A percentile compares a stretch with the other conserved stretches of the same genome.
Conservation (phyloP, 2,113 vertebrate species). For the Kobus ellipsiprymnus region DNA sequence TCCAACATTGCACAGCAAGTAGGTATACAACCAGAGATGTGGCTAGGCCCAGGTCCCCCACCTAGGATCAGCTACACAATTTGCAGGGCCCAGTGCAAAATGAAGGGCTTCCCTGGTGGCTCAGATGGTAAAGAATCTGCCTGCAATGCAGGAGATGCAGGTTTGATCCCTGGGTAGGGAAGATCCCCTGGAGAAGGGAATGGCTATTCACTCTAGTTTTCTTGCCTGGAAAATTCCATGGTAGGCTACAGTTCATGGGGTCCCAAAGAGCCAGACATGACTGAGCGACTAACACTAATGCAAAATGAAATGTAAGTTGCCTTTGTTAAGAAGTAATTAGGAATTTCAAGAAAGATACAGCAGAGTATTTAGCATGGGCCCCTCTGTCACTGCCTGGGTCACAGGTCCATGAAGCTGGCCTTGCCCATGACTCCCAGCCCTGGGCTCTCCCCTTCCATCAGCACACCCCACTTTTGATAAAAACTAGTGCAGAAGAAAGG, state of each 20-base stretch:
- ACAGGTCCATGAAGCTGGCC: rapidly evolving
- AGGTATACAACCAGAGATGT: not conserved
- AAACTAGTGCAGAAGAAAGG: not conserved
- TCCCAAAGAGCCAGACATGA: not conserved
- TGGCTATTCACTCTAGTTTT: not conserved
- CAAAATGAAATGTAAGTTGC: not conserved
- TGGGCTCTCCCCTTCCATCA: not conserved
- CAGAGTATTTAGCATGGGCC: not conserved
- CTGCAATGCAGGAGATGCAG: not conserved
- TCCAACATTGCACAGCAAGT: not conserved
- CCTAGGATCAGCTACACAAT: not conserved
- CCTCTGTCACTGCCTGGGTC: not conserved
- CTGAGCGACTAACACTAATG: not conserved
- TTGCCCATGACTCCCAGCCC: not conserved
- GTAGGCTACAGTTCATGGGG: not conserved
- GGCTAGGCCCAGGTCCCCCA: not conserved
- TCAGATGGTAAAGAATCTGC: not conserved
- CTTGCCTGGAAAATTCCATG: not conserved
- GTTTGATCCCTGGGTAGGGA: not conserved
- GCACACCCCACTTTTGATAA: not conserved
- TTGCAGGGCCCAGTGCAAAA: not conserved
- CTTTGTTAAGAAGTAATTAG: not conserved
- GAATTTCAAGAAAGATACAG: not conserved
- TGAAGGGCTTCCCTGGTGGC: not conserved
- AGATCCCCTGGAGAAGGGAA: not conserved